These are phyloP conservation scores for Phalacrocorax carbo DNA, from an alignment of 2,113 vertebrate species.

Conservation along the genomic window DNA sequence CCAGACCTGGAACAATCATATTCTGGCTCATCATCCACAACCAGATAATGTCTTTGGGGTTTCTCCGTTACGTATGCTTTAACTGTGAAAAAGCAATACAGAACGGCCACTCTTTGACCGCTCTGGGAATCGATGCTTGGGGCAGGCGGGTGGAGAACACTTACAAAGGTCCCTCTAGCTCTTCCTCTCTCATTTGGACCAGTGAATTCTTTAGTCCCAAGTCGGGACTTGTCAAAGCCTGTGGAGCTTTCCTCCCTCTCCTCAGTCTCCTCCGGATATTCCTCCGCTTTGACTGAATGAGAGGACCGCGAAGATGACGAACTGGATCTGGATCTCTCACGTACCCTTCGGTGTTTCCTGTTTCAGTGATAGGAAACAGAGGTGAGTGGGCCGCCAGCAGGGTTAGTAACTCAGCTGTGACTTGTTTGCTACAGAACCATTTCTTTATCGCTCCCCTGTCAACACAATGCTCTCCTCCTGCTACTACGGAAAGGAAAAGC, in stretches of 20 bases:
- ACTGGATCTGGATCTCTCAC: conserved; percentile 89
- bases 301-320: conserved; percentile 91
- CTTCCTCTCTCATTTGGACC: conserved; percentile 79
- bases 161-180: conserved; percentile 88
- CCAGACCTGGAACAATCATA: not conserved
- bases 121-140: not conserved
- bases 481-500: not conserved
- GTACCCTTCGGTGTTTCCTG: conserved; percentile 89
- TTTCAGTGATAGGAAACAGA: not conserved
- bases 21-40: not conserved
- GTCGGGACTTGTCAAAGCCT: conserved; percentile 79
- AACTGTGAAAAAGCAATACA: not conserved
- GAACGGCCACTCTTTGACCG: rapidly evolving
- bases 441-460: not conserved
- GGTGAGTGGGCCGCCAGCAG: not conserved
- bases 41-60: not conserved
- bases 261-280: conserved; percentile 78
- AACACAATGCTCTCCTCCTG: not conserved
- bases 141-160: conserved; percentile 26
- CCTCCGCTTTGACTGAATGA: conserved; percentile 80
- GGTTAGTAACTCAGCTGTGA: not conserved
- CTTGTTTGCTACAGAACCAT: not conserved
- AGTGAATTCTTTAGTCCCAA: conserved; percentile 80
- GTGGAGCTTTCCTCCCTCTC: conserved; percentile 82
- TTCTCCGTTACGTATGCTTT: not conserved